phyloP scores from a whole-genome alignment of 2,888 invertebrate species.

The Nephrotoma guestfalica region DNA sequence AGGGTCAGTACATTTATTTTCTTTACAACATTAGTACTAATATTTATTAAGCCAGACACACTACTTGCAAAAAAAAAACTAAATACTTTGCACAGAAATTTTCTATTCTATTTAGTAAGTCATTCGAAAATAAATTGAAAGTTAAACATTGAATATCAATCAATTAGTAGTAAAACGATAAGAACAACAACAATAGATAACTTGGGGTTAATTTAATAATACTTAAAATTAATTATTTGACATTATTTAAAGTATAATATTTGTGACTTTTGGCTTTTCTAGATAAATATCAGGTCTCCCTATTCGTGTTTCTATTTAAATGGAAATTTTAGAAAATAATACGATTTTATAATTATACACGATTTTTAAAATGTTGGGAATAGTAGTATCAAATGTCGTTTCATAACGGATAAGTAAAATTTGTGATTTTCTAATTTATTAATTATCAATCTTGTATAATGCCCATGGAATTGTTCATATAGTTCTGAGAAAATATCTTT shows the following conservation, averaged over 20 bases:
- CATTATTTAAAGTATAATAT: background rate
- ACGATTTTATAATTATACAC: background rate
- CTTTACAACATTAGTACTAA: background rate
- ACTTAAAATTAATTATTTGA: background rate
- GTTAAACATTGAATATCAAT: background rate
- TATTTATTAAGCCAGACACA: background rate
- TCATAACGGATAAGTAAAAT: background rate
- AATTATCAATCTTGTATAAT: background rate
- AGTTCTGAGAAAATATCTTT: too few relatives aligned
- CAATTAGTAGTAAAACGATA: background rate
- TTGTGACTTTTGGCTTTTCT: background rate
- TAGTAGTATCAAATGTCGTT: background rate
- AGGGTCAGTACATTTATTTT: background rate
- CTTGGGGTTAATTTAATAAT: background rate
- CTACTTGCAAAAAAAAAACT: background rate
- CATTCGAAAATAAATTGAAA: background rate
- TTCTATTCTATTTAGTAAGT: background rate
- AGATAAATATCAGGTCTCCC: background rate
- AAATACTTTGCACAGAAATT: background rate
- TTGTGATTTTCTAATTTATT: background rate
- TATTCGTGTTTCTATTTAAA: background rate
- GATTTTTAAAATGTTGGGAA: background rate
- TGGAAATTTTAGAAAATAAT: background rate
- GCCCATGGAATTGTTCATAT: too few relatives aligned
- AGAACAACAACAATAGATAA: background rate